phyloP scores from a whole-genome alignment of 2,797 vertebrate genomes.

The Remorina albescens region DNA sequence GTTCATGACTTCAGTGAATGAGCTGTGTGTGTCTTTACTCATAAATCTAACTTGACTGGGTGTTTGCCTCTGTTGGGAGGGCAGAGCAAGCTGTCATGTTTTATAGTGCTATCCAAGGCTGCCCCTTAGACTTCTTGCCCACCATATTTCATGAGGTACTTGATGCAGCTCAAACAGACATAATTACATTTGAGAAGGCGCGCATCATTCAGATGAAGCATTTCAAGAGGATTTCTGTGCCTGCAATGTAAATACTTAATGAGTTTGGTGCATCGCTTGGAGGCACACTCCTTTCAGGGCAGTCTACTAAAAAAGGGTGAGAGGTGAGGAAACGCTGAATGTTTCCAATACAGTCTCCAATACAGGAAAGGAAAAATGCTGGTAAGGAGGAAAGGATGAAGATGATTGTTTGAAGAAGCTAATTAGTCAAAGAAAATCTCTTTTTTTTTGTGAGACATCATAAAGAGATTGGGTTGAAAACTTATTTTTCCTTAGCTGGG shows the following conservation, averaged over 20 bases:
- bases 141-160: slow-evolving; percentile 32
- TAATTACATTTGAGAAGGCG: slow-evolving; percentile 20
- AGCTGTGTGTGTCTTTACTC: slow-evolving; percentile 20
- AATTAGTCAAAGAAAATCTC: slow-evolving; percentile 5
- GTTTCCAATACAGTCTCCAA: slow-evolving; percentile 19
- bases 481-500: too few relatives aligned
- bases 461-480: not conserved
- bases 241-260: slow-evolving; percentile 50
- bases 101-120: slow-evolving; percentile 18
- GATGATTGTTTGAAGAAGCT: not conserved
- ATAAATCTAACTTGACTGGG: slow-evolving; percentile 19
- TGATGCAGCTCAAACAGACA: slow-evolving; percentile 29
- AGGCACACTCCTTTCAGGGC: slow-evolving; percentile 28
- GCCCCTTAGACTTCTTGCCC: slow-evolving; percentile 2
- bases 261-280: slow-evolving; percentile 22
- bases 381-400: not conserved
- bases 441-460: not conserved
- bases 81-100: slow-evolving; percentile 33
- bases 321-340: slow-evolving; percentile 41
- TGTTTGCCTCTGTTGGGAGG: slow-evolving; percentile 7
- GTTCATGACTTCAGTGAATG: slow-evolving; percentile 26
- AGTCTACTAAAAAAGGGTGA: slow-evolving; percentile 18
- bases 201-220: slow-evolving; percentile 14
- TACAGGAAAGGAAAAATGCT: not conserved
- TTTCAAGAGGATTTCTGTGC: slow-evolving; percentile 31